phyloP scores from a whole-genome alignment of 2,888 invertebrate genomes.

The Ashinkailepas kermadecensis region DNA sequence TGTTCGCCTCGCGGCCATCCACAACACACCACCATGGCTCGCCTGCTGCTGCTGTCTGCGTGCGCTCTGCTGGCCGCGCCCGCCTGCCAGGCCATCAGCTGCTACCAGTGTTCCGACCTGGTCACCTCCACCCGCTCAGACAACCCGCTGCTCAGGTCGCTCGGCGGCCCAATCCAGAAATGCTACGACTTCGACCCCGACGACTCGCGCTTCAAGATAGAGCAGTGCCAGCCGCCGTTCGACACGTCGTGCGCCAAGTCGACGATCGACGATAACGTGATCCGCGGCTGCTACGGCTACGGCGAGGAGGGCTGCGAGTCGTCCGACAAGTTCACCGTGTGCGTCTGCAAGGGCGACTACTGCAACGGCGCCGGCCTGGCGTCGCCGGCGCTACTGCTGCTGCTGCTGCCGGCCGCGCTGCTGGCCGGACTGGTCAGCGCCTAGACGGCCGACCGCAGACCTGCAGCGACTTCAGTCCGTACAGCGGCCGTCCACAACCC shows the following conservation, averaged over 20 bases:
- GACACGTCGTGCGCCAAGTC: neutral
- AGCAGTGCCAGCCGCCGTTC: neutral
- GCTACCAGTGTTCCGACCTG: neutral
- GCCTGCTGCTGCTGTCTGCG: neutral
- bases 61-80: neutral
- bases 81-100: neutral
- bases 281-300: neutral
- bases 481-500: too few relatives aligned
- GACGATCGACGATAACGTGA: neutral
- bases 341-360: neutral
- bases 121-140: neutral
- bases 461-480: too few relatives aligned
- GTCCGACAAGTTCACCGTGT: neutral
- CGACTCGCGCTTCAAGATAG: neutral
- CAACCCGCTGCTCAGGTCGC: neutral
- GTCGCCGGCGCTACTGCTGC: neutral
- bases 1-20: too few relatives aligned
- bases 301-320: neutral
- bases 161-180: neutral
- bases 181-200: neutral
- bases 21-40: neutral
- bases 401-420: constrained; percentile 17
- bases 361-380: neutral
- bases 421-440: too few relatives aligned
- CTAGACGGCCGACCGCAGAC: too few relatives aligned